phyloP scores from a whole-genome alignment of 2,797 vertebrate species.

The Catostomus latipinnis region DNA sequence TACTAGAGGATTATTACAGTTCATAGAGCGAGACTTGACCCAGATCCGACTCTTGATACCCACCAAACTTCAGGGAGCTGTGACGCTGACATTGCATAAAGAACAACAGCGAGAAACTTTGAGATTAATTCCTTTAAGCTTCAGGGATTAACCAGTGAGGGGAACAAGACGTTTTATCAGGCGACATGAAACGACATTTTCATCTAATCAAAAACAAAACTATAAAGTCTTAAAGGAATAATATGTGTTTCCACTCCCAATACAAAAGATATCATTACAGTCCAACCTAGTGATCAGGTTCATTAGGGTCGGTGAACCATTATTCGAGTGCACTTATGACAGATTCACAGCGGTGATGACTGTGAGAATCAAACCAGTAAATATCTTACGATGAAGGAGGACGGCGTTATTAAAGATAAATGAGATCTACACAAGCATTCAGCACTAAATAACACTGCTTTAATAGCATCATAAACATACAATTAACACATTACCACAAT shows the following conservation, averaged over 20 bases:
- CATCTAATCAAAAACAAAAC: background rate
- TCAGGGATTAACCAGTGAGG: background rate
- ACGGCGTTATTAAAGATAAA: constrained; percentile 10
- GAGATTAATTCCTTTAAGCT: background rate
- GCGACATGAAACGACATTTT: background rate
- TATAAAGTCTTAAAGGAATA: background rate
- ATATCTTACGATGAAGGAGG: background rate
- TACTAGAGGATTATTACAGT: constrained; percentile 50
- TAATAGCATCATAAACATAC: constrained; percentile 30
- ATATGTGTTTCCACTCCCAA: background rate
- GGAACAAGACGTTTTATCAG: constrained; percentile 7
- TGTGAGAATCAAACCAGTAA: background rate
- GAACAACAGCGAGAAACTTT: background rate
- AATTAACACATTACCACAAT: constrained; percentile 34
- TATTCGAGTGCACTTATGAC: background rate
- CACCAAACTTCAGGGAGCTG: background rate
- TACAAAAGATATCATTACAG: background rate
- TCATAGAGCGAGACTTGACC: constrained; percentile 42
- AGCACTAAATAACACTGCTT: constrained; percentile 43
- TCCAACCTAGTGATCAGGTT: background rate
- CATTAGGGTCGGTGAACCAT: background rate
- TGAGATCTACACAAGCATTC: constrained; percentile 30
- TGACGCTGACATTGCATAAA: background rate
- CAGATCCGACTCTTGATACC: constrained; percentile 33
- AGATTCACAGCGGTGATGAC: background rate